Evolutionary conservation across 2,888 invertebrate species (phyloP), one percentile per base, ranked within the genome.

Genomic region (Campaea margaritaria): DNA sequence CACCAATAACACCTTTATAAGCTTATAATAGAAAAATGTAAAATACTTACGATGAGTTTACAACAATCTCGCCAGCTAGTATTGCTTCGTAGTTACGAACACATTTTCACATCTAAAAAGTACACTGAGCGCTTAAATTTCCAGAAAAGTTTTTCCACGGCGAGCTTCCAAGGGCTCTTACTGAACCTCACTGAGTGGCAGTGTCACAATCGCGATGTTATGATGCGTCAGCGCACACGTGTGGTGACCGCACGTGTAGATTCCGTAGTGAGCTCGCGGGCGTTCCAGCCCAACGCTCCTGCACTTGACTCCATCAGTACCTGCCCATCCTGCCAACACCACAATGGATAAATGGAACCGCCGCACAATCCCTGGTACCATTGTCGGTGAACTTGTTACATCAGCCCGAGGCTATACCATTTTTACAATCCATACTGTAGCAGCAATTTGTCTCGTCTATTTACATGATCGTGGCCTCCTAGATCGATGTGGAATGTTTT

Each of bases 201-300:
- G 64, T 70, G 68, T 70, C 68, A 69, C 67, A 71, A 67, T 64
- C 68, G 72, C 68, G 68, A 48, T 81, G 76, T 75, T 78, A 75
- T 80, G 79, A 77, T 82, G 76, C 82, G 83, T 81, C 78, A 78
- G 67, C 67, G 63, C 73, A 81, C 88, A 85, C 89, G 91, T 89
- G 90, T 85, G 76, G 49, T 70, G 72, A 60, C 74, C 72, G 73
- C 87, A 89, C 90, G 87, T 87, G 89, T 85, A 78, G 86, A 79
- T 75, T 82, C 81, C 82, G 78, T 82, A 82, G 85, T 89, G 90
- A 87, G 80, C 75, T 70, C 70, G 69, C 65, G 66, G 68, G 68
- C 85, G 91, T 91, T 91, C 90, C 91, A 89, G 86, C 68, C 87
- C 81, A 82, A 71, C 79, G 89, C 78, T 85, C 89, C 88, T 87